Percentiles rank a stretch among this genome's conserved stretches.
These are phyloP conservation scores for Rutilus rutilus DNA, from an alignment of 2,113 vertebrate species.

Conservation along the genomic window DNA sequence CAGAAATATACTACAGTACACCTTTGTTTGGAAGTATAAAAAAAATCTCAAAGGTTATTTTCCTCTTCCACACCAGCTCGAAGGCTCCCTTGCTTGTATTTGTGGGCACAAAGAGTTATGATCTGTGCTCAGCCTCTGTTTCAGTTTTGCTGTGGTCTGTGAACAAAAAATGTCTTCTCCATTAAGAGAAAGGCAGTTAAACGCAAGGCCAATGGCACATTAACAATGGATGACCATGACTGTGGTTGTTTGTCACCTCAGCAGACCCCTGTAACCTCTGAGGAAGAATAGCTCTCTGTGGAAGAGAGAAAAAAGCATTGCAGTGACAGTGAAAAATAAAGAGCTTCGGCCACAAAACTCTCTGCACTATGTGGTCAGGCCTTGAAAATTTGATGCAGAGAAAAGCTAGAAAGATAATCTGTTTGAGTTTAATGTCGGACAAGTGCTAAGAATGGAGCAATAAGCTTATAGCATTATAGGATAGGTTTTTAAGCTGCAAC, in stretches of 20 bases:
- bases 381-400: not conserved
- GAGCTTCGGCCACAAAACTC: constrained; percentile 5
- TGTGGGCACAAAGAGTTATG: not conserved
- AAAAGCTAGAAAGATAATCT: constrained; percentile 34
- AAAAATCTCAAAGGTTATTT: not conserved
- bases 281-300: constrained; percentile 5
- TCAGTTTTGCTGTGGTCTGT: constrained; percentile 15
- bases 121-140: not conserved
- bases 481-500: constrained; percentile 20
- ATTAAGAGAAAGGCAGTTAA: not conserved
- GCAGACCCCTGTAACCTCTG: constrained; percentile 22
- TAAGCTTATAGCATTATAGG: constrained; percentile 23
- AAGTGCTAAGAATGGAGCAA: constrained; percentile 28
- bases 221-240: constrained; percentile 28
- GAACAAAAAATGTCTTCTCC: constrained; percentile 6
- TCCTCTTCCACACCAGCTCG: not conserved
- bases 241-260: constrained; percentile 14
- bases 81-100: constrained; percentile 1
- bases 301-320: not conserved
- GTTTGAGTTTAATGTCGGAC: not conserved
- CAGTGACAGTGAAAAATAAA: constrained; percentile 6
- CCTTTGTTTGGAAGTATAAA: not conserved
- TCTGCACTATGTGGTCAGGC: not conserved
- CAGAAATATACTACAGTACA: not conserved
- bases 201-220: constrained; percentile 1